Conservation (phyloP, 1,140 invertebrate genomes). For the Trigoniulus corallinus region DNA sequence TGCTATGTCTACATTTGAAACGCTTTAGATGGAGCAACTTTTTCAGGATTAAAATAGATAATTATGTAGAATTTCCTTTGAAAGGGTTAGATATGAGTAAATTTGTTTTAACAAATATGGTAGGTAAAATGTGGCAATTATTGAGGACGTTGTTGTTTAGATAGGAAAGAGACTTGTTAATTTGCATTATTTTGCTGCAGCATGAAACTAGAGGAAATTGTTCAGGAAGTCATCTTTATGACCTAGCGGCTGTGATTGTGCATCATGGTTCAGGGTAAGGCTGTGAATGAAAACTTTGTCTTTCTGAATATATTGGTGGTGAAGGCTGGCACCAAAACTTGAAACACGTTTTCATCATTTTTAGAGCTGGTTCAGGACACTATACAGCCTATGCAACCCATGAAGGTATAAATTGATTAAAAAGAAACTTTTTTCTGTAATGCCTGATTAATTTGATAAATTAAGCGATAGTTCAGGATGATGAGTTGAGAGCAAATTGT, state of each 20-base stretch:
- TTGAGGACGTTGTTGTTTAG: background rate
- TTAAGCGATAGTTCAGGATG: too few species aligned
- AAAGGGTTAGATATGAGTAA: conserved; percentile 58
- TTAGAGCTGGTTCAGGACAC: conserved; percentile 61
- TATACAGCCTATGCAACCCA: conserved; percentile 71
- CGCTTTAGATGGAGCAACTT: conserved; percentile 68
- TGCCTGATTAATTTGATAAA: too few species aligned
- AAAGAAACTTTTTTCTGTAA: background rate
- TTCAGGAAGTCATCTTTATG: conserved; percentile 47
- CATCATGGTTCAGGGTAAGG: conserved; percentile 63
- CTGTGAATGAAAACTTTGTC: background rate
- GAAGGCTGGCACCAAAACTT: too few species aligned
- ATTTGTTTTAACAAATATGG: conserved; percentile 48
- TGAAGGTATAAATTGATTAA: conserved; percentile 32
- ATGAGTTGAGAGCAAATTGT: too few species aligned
- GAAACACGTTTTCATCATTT: too few species aligned
- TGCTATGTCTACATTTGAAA: conserved; percentile 69
- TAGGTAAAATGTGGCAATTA: conserved; percentile 12
- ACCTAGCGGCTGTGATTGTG: conserved; percentile 67
- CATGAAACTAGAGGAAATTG: conserved; percentile 43
- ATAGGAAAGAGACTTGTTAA: background rate
- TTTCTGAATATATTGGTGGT: conserved; percentile 2
- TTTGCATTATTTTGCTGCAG: conserved; percentile 18
- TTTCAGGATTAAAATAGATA: conserved; percentile 62
- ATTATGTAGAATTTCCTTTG: conserved; percentile 58